Evolutionary conservation across 1,140 invertebrate genomes (phyloP), one percentile per base, ranked within the genome.

Genomic region (Lepidotrigona ventralis): DNA sequence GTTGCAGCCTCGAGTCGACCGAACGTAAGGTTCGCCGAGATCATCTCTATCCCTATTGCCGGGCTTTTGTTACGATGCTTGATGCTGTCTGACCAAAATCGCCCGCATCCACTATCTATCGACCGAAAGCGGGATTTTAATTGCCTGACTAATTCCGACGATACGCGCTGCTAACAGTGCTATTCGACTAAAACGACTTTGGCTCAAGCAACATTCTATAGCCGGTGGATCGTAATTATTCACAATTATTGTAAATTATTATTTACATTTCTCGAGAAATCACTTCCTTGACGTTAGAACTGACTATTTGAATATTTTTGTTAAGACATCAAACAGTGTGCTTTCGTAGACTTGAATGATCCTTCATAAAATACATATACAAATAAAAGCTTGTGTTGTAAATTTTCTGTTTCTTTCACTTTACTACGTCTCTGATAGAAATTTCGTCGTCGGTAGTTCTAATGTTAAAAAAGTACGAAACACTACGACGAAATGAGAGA

Each of bases 11-110:
- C 39, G 72, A 81, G 39, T 39, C 15, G 79, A 17, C 46, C 73
- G 73, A 60, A 73, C 60, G 53, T 58, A 73, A 81, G 26, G 56
- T 74, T 74, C 70, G 19, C 29, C 46, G 17, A 53, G 53, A 80
- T 72, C 69, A 76, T 64, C 56, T 29, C 15, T 39, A 14, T 76
- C 73, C n/a, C 56, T 51, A 60, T 23, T 17, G 14, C 53, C 1
- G 46, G 29, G 12, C 11, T 15, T 39, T 23, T 51, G 14, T 17
- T 33, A 12, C 33, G n/a, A 19, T n/a, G 54, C 21, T 29, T 12
- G 15, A 64, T 17, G 39, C 21, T 66, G 58, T 14, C 51, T 39
- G 75, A 64, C 26, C 56, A 60, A 64, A 78, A 63, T 78, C 56
- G 15, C 21, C 39, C 56, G 23, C 33, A 29, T 64, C 58, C 73